Base-by-base conservation (phyloP, 2,113 vertebrate genomes). In the Callorhinus ursinus region DNA sequence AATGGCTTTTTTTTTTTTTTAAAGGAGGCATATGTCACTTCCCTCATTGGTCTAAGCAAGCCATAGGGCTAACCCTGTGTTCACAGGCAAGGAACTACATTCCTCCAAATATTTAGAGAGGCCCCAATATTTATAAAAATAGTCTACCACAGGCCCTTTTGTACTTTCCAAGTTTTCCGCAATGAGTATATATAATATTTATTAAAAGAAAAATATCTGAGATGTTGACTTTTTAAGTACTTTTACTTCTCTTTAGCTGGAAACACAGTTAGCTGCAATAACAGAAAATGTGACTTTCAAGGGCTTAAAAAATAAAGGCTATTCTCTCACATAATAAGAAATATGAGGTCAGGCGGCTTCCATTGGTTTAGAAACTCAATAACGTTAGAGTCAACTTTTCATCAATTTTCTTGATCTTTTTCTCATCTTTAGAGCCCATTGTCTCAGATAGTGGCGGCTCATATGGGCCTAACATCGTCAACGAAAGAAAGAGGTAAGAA, bases 201-300 rank as follows among this genome's bases (percentile, higher is more conserved):
- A 33, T 84, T 90, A 65, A 81, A 67, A 92, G 16, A 84, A 81
- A 94, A 71, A 69, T 94, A 88, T 76, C 33, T 57, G 46, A 82
- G 7, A 77, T 93, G 46, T 79, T 55, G 36, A 71, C 42, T 90
- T 65, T 67, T 92, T 46, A 92, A 83, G 31, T 46, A 72, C 55
- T 57, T 93, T 87, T 46, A 81, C 33, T 88, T 76, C 57, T 93
- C 57, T 71, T 82, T 69, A 82, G 51, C n/a, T 90, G 61, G 24
- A 95, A 93, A 88, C 67, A 13, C 39, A 82, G 51, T 81, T 83
- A 85, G n/a, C 5, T 87, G 14, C 19, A 95, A 83, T 85, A 42
- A 55, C 31, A 77, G 57, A 95, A 81, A 93, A 51, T n/a, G 53
- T 92, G 59, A 65, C 42, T 89, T 88, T 92, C 22, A 63, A 13